These are phyloP conservation scores for Chaetops frenatus DNA, from an alignment of 2,113 vertebrate genomes.

Conservation along the genomic window DNA sequence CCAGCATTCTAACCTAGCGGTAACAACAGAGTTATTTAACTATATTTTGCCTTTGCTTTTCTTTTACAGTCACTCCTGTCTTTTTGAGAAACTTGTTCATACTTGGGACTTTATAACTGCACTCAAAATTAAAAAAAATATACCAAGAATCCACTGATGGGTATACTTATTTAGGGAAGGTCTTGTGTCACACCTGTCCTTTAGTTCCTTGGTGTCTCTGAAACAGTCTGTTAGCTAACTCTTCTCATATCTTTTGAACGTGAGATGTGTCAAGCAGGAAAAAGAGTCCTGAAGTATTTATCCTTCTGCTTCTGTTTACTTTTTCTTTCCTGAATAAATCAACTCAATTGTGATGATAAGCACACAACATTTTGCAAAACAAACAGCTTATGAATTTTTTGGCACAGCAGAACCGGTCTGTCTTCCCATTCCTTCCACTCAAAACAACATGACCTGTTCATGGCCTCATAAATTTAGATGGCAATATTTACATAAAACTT, in stretches of 20 bases:
- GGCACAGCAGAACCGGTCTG: neutral
- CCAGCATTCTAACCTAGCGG: neutral
- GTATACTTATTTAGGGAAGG: neutral
- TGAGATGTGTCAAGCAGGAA: neutral
- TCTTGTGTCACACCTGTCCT: neutral
- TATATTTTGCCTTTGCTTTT: neutral
- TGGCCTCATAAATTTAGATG: neutral
- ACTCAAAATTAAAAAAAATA: neutral
- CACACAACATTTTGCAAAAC: neutral
- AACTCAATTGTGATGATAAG: neutral
- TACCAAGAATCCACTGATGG: neutral
- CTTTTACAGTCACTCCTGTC: fast-evolving
- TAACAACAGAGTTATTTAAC: neutral
- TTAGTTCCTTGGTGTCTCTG: neutral
- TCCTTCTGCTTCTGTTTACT: neutral
- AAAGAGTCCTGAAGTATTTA: neutral
- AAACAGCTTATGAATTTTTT: neutral
- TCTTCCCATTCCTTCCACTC: neutral
- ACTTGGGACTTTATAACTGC: neutral
- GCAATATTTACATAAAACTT: neutral
- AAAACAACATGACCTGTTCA: neutral
- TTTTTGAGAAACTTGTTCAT: neutral
- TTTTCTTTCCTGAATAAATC: neutral
- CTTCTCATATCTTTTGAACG: neutral
- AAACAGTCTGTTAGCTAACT: neutral